Evolutionary conservation across 37 sponge, comb jelly and placozoan genomes (phyloP).

Genomic region (Hormiphora californensis): DNA sequence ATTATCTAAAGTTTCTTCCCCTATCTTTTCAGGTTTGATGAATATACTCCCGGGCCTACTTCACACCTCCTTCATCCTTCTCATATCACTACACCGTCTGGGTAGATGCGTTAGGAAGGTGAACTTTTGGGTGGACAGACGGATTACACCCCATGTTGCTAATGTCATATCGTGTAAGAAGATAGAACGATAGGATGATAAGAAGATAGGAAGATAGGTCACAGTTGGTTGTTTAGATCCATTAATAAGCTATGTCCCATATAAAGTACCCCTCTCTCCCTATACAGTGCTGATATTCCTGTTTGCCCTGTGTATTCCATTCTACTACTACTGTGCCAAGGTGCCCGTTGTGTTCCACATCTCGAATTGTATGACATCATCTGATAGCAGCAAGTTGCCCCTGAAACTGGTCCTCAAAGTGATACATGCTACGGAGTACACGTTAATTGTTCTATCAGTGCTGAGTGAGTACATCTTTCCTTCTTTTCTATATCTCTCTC

Average conservation of each 20-base stretch:
- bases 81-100: slow-evolving; percentile 5
- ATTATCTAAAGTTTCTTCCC: no score
- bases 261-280: not conserved
- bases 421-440: not conserved
- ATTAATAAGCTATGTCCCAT: not conserved
- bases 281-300: not conserved
- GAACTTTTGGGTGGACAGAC: not conserved
- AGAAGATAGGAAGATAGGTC: not conserved
- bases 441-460: not conserved
- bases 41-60: not conserved
- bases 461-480: not conserved
- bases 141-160: not conserved
- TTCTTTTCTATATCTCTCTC: not conserved
- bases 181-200: not conserved
- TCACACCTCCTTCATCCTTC: not conserved
- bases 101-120: not conserved
- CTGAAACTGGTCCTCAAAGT: slow-evolving; percentile 3
- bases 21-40: not conserved
- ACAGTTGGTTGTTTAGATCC: no score
- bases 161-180: not conserved
- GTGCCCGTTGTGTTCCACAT: not conserved
- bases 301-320: not conserved
- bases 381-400: not conserved
- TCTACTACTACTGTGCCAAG: not conserved
- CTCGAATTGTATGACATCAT: not conserved